Evolutionary conservation across 2,888 invertebrate species (phyloP), one percentile per base, ranked within the genome.

Genomic region (Cyclophora punctaria): DNA sequence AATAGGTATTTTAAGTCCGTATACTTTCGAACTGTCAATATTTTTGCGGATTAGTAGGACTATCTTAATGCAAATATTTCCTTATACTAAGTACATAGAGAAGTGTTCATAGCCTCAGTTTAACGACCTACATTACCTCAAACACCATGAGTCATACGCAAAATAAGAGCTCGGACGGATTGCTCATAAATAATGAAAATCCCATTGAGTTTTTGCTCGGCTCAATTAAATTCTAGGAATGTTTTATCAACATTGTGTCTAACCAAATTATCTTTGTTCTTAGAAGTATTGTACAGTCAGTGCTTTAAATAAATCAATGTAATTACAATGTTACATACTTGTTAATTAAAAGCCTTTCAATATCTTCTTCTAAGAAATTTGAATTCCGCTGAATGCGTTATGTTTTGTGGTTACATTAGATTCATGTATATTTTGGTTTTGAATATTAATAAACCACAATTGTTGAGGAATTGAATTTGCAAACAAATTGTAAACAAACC

Each of bases 171-270:
- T 78, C 73, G 80, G 51, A 75, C 67, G 69, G 53, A 76, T 79
- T 80, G 78, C 70, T 80, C 80, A 80, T 71, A 58, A 54, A 55
- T 55, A 58, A 78, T 75, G 69, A 73, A 71, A 70, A 76, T 74
- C 67, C 71, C 70, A 80, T 80, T 80, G 71, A 74, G 70, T 83
- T 83, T 83, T 81, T 81, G 78, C 76, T 71, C 63, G 69, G 62
- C 66, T 64, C 77, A 83, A 82, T 83, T 82, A 83, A 71, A 75
- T 74, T 74, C 75, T 69, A 57, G 59, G 76, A 76, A 75, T 57
- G 50, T 59, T 51, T 52, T 53, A 53, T 62, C 58, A 64, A 68
- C 71, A 72, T 62, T 65, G 62, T 67, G 64, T 54, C 58, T 57
- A 62, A 56, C 58, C 59, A 61, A 68, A 66, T 73, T 64, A 71